phyloP scores from a whole-genome alignment of 2,888 invertebrate genomes.

The Hipparchia sbordonii region DNA sequence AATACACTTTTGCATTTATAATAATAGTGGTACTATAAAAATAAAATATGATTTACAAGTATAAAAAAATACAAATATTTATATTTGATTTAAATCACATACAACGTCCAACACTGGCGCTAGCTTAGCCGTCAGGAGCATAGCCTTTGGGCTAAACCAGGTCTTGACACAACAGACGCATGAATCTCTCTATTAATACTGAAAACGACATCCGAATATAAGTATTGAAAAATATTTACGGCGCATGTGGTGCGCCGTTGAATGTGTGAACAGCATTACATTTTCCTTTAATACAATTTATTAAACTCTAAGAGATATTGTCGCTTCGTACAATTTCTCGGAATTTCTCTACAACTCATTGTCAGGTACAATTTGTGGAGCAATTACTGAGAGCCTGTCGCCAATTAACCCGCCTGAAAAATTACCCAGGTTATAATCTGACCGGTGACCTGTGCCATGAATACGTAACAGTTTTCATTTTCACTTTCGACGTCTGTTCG shows the following conservation, averaged over 20 bases:
- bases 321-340: conserved; percentile 8
- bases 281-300: neutral
- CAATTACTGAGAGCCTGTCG: conserved; percentile 2
- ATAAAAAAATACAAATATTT: no score
- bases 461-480: neutral
- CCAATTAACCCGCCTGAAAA: conserved; percentile 13
- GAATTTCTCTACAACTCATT: neutral
- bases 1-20: no score
- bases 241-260: neutral
- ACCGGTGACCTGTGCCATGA: neutral
- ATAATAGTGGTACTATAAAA: no score
- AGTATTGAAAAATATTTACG: no score
- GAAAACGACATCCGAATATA: no score
- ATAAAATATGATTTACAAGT: no score
- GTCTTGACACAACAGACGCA: no score
- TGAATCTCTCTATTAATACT: no score
- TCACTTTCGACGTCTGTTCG: neutral
- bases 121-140: no score
- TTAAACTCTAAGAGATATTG: conserved; percentile 4
- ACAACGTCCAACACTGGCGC: no score
- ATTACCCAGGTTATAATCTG: conserved; percentile 8
- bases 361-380: conserved; percentile 11
- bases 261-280: neutral
- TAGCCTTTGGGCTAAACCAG: no score
- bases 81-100: no score